A percentile compares a stretch with the other conserved stretches of the same genome.
phyloP scores from a whole-genome alignment of 2,888 invertebrate species.

The Platycheirus albimanus region DNA sequence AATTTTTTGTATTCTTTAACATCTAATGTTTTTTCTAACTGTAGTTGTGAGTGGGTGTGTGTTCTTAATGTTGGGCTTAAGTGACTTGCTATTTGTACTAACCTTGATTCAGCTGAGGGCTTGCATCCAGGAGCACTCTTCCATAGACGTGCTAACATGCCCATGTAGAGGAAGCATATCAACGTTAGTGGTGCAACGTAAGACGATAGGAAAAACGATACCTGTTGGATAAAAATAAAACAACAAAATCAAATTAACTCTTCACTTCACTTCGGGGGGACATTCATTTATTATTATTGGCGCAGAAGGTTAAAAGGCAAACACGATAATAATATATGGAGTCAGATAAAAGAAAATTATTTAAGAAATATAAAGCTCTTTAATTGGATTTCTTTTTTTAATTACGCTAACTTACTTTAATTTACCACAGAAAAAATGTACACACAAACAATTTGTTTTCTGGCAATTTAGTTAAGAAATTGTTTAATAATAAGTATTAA shows the following conservation, averaged over 20 bases:
- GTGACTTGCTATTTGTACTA: slow-evolving; percentile 73
- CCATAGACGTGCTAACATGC: slow-evolving; percentile 94
- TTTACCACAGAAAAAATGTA: too few species aligned
- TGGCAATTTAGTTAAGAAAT: too few species aligned
- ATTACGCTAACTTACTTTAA: too few species aligned
- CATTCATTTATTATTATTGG: slow-evolving; percentile 14
- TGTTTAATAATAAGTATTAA: too few species aligned
- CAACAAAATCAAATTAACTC: slow-evolving; percentile 26
- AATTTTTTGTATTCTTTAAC: neutral
- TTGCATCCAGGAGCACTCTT: slow-evolving; percentile 90
- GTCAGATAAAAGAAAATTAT: too few species aligned
- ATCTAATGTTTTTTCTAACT: neutral
- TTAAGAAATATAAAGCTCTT: too few species aligned
- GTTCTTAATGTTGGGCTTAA: slow-evolving; percentile 13
- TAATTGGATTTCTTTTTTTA: too few species aligned
- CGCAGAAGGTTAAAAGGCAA: neutral
- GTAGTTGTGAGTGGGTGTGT: neutral
- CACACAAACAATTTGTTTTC: too few species aligned
- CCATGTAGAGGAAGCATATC: slow-evolving; percentile 93
- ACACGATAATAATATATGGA: neutral
- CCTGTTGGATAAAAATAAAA: slow-evolving; percentile 83
- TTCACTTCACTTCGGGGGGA: neutral
- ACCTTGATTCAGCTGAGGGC: slow-evolving; percentile 88
- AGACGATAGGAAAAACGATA: slow-evolving; percentile 93
- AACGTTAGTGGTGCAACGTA: slow-evolving; percentile 94